These are phyloP conservation scores for Orthonevra nobilis DNA, from an alignment of 2,888 invertebrate genomes.

Conservation along the genomic window DNA sequence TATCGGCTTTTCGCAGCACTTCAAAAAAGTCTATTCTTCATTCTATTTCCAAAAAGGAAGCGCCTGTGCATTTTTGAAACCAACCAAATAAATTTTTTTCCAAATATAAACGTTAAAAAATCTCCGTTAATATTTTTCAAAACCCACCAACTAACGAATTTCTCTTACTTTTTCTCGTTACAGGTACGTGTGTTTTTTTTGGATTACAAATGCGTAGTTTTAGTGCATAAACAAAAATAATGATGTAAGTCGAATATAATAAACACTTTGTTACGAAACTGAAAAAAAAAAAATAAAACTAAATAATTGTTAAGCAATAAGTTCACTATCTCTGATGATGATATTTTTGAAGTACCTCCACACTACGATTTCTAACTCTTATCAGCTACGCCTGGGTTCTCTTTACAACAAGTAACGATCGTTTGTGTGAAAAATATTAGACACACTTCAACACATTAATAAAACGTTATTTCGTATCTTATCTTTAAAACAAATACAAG, in stretches of 20 bases:
- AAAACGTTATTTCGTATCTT: constrained; percentile 15
- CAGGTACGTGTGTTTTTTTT: constrained; percentile 69
- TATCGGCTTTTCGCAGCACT: no score
- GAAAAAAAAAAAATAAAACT: constrained; percentile 19
- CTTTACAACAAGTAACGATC: constrained; percentile 8
- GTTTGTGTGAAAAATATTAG: constrained; percentile 17
- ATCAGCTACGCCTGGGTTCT: constrained; percentile 32
- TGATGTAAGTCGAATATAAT: constrained; percentile 61
- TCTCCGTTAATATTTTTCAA: no score
- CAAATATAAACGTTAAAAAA: no score
- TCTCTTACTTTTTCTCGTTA: constrained; percentile 23
- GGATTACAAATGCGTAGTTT: constrained; percentile 67
- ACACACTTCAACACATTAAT: constrained; percentile 7
- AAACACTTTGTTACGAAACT: constrained; percentile 19
- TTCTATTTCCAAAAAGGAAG: no score
- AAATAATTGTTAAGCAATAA: constrained; percentile 7
- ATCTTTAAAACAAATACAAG: no score
- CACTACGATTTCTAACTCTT: constrained; percentile 26
- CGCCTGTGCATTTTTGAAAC: no score
- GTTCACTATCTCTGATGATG: constrained; percentile 23
- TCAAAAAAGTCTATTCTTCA: no score
- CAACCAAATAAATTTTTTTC: no score
- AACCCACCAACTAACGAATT: background rate
- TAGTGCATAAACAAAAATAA: constrained; percentile 65
- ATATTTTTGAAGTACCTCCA: background rate